phyloP scores from a whole-genome alignment of 2,797 vertebrate species.

The Momotus momota region DNA sequence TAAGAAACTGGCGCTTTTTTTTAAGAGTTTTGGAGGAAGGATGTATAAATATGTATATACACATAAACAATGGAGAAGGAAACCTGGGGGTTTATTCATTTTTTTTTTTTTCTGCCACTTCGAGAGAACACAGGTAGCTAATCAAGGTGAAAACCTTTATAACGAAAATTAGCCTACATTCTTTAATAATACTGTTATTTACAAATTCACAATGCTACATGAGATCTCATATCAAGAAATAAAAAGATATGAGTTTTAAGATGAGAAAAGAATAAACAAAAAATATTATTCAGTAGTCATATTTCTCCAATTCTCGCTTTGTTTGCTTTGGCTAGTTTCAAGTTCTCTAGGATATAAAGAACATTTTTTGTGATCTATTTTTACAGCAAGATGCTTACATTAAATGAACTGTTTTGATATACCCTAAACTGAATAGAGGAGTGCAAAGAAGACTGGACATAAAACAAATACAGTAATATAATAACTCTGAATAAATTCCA shows the following conservation, averaged over 20 bases:
- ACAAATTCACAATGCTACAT: neutral
- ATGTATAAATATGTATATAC: conserved; percentile 55
- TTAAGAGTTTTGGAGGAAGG: neutral
- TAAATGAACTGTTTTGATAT: neutral
- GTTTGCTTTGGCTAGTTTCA: conserved; percentile 27
- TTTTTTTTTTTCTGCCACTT: neutral
- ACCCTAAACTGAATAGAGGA: neutral
- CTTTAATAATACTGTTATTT: neutral
- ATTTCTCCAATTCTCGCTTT: neutral
- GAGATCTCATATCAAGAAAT: neutral
- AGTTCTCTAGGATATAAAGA: neutral
- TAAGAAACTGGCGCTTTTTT: neutral
- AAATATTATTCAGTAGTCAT: too few species aligned
- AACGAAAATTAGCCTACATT: neutral
- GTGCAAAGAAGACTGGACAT: neutral
- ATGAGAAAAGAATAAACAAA: too few species aligned
- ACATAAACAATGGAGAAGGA: conserved; percentile 57
- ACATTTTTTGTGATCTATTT: conserved; percentile 30
- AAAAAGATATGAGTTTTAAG: neutral
- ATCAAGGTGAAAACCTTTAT: neutral
- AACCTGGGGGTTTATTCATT: neutral
- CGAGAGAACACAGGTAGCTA: neutral
- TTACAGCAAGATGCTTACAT: neutral
- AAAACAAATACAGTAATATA: neutral
- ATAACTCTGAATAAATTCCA: conserved; percentile 3